Percentiles rank a stretch among this genome's conserved stretches.
phyloP scores from a whole-genome alignment of 2,888 invertebrate genomes.

The Athalia cordata region DNA sequence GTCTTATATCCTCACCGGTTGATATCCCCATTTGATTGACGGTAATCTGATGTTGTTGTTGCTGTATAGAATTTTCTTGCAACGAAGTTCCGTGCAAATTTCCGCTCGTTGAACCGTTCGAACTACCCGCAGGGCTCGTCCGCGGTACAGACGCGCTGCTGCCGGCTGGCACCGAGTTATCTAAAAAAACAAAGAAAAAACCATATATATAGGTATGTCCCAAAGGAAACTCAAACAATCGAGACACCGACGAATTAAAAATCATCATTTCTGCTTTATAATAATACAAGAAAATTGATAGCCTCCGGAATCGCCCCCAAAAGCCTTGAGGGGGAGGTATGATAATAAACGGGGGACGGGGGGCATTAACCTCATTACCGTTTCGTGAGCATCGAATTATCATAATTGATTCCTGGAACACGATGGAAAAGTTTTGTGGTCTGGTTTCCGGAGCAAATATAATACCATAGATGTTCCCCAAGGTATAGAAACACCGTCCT shows the following conservation, averaged over 20 bases:
- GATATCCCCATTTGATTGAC: conserved; percentile 68
- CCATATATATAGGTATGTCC: background rate
- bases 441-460: conserved; percentile 54
- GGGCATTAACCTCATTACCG: conserved; percentile 44
- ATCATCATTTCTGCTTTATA: background rate
- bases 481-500: no score
- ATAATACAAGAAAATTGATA: background rate
- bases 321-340: background rate
- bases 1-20: conserved; percentile 61
- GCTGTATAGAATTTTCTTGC: conserved; percentile 26
- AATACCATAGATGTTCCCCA: conserved; percentile 1
- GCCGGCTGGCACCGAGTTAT: conserved; percentile 65
- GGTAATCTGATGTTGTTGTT: conserved; percentile 53
- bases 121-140: conserved; percentile 69
- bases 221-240: background rate
- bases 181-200: conserved; percentile 55
- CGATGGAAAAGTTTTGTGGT: conserved; percentile 57
- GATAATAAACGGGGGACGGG: background rate
- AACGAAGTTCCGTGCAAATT: conserved; percentile 50
- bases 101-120: conserved; percentile 60
- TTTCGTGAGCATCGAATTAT: conserved; percentile 43
- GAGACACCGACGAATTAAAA: background rate
- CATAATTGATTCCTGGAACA: conserved; percentile 53
- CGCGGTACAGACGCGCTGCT: conserved; percentile 67
- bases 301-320: background rate